phyloP scores from a whole-genome alignment of 2,888 invertebrate species.

The Cinara cedri region DNA sequence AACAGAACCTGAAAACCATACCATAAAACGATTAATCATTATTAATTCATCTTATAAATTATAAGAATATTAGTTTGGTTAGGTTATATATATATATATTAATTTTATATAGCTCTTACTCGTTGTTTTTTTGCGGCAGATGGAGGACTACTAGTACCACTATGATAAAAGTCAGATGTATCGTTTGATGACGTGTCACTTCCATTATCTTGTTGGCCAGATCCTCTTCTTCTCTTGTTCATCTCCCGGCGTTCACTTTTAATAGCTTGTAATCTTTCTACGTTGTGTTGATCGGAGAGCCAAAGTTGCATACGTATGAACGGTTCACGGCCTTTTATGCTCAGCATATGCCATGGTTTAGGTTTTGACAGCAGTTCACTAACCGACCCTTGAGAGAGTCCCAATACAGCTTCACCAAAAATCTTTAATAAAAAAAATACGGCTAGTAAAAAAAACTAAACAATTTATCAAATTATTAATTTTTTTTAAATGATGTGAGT shows the following conservation, averaged over 20 bases:
- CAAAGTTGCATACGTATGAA: conserved; percentile 96
- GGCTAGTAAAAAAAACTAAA: background rate
- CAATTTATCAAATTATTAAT: background rate
- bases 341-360: conserved; percentile 98
- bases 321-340: conserved; percentile 95
- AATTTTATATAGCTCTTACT: conserved; percentile 65
- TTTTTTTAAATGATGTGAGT: too few relatives aligned
- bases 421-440: conserved; percentile 67
- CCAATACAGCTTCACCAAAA: conserved; percentile 96
- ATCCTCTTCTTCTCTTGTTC: conserved; percentile 84
- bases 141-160: conserved; percentile 80
- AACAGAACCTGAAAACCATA: conserved; percentile 71
- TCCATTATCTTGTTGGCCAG: conserved; percentile 82
- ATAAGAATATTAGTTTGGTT: background rate
- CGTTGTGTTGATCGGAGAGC: conserved; percentile 93
- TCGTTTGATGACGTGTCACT: conserved; percentile 88
- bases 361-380: conserved; percentile 97
- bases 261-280: conserved; percentile 87
- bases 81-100: conserved; percentile 63
- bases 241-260: conserved; percentile 91
- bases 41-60: background rate
- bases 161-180: conserved; percentile 86
- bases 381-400: conserved; percentile 94
- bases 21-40: background rate
- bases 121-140: conserved; percentile 93